Evolutionary conservation across 1,140 invertebrate genomes (phyloP), one percentile per base, ranked within the genome.

Genomic region (Wiebesia pumilae): DNA sequence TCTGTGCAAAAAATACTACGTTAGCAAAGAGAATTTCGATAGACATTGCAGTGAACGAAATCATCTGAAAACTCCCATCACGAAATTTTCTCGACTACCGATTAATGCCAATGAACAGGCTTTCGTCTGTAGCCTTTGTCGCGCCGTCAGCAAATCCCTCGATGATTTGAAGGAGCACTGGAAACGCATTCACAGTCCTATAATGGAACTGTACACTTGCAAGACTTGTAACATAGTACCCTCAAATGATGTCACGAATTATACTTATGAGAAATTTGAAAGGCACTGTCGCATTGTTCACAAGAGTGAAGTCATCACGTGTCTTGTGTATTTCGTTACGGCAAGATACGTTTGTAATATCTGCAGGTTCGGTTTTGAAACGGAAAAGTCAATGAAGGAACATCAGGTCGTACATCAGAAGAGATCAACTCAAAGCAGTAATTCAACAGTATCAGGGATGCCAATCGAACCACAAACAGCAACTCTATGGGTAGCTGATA

Each of bases 51-150:
- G 78, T 7, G 83, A 65, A 0, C 83, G 87, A 12, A 87, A 87
- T 30, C 89, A 91, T 54, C 86, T 90, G 14, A 87, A 80, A n/a
- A 58, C 30, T 19, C 24, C 62, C 0, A 65, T 83, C 2, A 87
- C 84, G 19, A 89, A 87, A 30, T 90, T 88, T 12, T 75, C 87
- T 10, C 84, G 83, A 27, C 78, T 89, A 43, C n/a, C 81, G 14
- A 67, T 90, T 1, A 88, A 81, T 4, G 3, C 58, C 3, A n/a
- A 30, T 0, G 81, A 87, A 16, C 87, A 43, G 10, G 67, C 87
- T 3, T 90, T 87, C 24, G 87, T 90, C 12, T 93, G 92, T 58
- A 90, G 86, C 12, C 30, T 90, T 16, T 93, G 92, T 75, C 81
- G 77, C 14, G 30, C 33, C 0, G 40, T 88, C 0, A 84, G 33